These are phyloP conservation scores for Drosophila prolongata DNA, from an alignment of 2,888 invertebrate genomes.

Conservation along the genomic window DNA sequence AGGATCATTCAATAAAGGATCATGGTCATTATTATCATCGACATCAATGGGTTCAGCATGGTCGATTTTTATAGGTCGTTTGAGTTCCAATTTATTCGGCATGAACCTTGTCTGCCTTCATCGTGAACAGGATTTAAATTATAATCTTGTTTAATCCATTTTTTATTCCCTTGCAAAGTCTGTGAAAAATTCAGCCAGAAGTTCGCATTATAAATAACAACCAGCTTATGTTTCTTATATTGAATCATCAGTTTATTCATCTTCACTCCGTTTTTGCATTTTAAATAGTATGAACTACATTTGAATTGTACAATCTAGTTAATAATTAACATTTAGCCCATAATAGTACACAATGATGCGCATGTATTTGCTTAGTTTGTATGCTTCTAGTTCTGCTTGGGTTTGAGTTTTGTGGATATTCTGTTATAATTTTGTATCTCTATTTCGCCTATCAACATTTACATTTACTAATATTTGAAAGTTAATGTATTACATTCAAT, in stretches of 20 bases:
- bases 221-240: conserved; percentile 30
- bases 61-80: too few relatives aligned
- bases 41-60: too few relatives aligned
- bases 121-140: too few relatives aligned
- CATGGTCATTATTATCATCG: too few relatives aligned
- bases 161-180: too few relatives aligned
- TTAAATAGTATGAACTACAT: conserved; percentile 78
- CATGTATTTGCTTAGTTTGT: conserved; percentile 42
- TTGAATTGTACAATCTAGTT: conserved; percentile 77
- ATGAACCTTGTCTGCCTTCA: too few relatives aligned
- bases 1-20: too few relatives aligned
- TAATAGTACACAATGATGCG: conserved; percentile 69
- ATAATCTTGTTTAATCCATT: too few relatives aligned
- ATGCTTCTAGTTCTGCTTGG: conserved; percentile 23
- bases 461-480: conserved; percentile 60
- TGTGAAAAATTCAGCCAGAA: too few relatives aligned
- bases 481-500: conserved; percentile 74
- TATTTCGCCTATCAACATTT: conserved; percentile 75
- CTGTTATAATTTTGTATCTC: conserved; percentile 31
- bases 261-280: conserved; percentile 50
- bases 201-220: background rate
- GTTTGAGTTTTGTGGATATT: conserved; percentile 22
- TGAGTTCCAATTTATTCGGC: too few relatives aligned
- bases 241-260: conserved; percentile 50
- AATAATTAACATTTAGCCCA: conserved; percentile 79